These are phyloP conservation scores for Paraplagusia blochii DNA, from an alignment of 2,113 vertebrate species.

Conservation along the genomic window DNA sequence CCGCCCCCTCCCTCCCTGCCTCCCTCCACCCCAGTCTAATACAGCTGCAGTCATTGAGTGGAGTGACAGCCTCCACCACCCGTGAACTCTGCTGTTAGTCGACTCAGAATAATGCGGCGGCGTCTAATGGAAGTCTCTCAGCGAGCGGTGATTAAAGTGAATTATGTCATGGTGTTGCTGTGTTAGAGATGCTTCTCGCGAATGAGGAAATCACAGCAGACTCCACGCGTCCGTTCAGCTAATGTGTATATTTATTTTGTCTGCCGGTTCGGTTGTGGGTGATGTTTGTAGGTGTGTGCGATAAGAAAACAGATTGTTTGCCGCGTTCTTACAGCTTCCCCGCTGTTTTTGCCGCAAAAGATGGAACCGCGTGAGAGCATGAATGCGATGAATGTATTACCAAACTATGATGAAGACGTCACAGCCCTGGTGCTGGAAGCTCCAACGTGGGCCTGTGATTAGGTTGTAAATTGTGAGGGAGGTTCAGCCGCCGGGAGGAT, in stretches of 20 bases:
- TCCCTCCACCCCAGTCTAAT: conserved; percentile 30
- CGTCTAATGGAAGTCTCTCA: conserved; percentile 22
- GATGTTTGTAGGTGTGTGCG: conserved; percentile 3
- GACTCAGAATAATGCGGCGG: conserved; percentile 14
- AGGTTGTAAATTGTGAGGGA: conserved; percentile 43
- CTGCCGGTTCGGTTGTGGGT: not conserved
- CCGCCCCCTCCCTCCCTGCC: conserved; percentile 9
- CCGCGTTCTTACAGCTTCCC: conserved; percentile 18
- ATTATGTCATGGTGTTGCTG: conserved; percentile 9
- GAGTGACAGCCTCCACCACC: conserved; percentile 41
- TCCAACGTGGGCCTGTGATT: conserved; percentile 41
- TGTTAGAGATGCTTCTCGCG: not conserved
- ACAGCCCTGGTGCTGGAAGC: conserved; percentile 34
- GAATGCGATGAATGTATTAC: conserved; percentile 59
- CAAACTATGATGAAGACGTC: conserved; percentile 57
- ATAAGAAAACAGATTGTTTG: conserved; percentile 9
- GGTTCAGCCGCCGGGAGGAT: conserved; percentile 35
- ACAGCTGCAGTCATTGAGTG: conserved; percentile 47
- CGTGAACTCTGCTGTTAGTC: too few species aligned
- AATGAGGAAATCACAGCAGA: not conserved
- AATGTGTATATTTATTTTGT: not conserved
- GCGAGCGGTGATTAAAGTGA: conserved; percentile 24
- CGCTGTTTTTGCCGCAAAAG: conserved; percentile 18
- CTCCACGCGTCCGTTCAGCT: too few species aligned
- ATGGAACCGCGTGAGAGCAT: conserved; percentile 25